Evolutionary conservation across 2,797 vertebrate species (phyloP).

Genomic region (Acanthis flammea): DNA sequence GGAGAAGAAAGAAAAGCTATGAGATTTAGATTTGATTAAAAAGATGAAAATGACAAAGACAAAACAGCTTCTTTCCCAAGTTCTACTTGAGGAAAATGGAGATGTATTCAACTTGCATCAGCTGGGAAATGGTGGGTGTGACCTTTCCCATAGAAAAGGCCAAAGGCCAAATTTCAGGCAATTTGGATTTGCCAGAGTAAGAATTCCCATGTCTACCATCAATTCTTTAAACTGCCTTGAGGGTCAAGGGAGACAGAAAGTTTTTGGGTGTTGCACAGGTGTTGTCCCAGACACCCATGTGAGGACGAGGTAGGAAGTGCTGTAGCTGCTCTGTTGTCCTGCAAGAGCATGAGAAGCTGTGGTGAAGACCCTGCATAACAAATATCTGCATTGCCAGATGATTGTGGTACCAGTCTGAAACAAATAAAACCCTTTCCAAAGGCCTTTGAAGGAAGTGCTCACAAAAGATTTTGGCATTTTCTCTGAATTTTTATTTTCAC

Average conservation of each 20-base stretch:
- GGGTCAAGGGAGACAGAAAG: not conserved
- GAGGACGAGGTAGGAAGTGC: not conserved
- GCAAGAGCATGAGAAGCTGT: not conserved
- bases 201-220: not conserved
- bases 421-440: not conserved
- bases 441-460: not conserved
- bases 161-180: not conserved
- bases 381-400: not conserved
- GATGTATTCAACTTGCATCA: not conserved
- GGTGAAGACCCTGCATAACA: not conserved
- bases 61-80: not conserved
- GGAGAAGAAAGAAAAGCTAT: not conserved
- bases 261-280: not conserved
- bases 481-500: not conserved
- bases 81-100: not conserved
- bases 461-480: not conserved
- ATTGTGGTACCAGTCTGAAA: not conserved
- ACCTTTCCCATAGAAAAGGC: not conserved
- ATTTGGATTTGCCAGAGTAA: not conserved
- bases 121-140: not conserved
- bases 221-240: not conserved
- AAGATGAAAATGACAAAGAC: not conserved
- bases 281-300: fast-evolving
- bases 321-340: not conserved
- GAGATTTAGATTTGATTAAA: not conserved